phyloP scores from a whole-genome alignment of 2,888 invertebrate genomes.

The Melitaea athalia region DNA sequence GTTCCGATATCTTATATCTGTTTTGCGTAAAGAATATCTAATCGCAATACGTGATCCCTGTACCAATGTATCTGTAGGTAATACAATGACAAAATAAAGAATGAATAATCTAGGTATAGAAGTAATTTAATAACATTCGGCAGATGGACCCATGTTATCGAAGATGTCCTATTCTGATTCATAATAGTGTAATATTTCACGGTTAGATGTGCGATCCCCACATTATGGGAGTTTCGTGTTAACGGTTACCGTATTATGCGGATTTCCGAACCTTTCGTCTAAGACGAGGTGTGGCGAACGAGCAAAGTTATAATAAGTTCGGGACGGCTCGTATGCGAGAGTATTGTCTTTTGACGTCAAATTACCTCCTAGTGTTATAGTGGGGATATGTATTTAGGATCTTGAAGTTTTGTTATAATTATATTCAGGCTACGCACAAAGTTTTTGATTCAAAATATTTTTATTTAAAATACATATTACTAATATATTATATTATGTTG shows the following conservation, averaged over 20 bases:
- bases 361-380: conserved; percentile 43
- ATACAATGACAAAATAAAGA: conserved; percentile 25
- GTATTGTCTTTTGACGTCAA: conserved; percentile 66
- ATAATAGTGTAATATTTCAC: conserved; percentile 57
- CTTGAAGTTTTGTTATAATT: conserved; percentile 1
- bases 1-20: conserved; percentile 10
- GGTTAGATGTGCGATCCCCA: conserved; percentile 55
- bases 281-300: conserved; percentile 70
- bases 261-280: conserved; percentile 60
- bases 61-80: conserved; percentile 26
- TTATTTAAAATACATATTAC: not conserved
- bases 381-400: not conserved
- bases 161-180: conserved; percentile 49
- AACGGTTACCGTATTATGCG: conserved; percentile 65
- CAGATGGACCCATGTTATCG: conserved; percentile 18
- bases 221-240: conserved; percentile 62
- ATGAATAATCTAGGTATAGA: conserved; percentile 6
- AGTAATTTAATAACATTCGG: conserved; percentile 9
- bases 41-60: conserved; percentile 26
- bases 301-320: conserved; percentile 77
- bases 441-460: not conserved
- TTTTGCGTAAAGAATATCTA: conserved; percentile 28
- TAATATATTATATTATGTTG: no score
- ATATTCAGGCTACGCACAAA: not conserved
- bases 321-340: conserved; percentile 56